Conservation (phyloP, 2,888 invertebrate species). For the Psylliodes chrysocephalus region DNA sequence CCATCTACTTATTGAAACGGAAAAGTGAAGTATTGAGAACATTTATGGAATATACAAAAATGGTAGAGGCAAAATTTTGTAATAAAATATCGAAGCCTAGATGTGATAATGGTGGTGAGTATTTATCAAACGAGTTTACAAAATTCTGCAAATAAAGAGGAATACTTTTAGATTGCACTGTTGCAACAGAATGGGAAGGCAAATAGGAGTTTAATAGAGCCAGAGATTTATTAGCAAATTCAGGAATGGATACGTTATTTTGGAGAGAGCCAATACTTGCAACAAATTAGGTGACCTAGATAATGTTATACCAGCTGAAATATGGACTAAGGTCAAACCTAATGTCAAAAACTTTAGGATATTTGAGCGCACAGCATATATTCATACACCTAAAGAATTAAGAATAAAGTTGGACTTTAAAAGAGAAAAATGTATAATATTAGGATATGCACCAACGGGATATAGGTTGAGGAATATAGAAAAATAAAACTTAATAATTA, state of each 20-base stretch:
- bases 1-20: constrained; percentile 21
- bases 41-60: constrained; percentile 14
- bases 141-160: constrained; percentile 10
- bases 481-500: constrained; percentile 28
- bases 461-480: constrained; percentile 37
- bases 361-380: not conserved
- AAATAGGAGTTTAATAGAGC: constrained; percentile 12
- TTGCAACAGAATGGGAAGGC: constrained; percentile 21
- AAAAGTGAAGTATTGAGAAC: constrained; percentile 19
- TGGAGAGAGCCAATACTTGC: constrained; percentile 10
- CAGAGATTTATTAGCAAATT: not conserved
- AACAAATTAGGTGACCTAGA: constrained; percentile 1
- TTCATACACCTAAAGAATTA: not conserved
- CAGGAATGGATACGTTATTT: not conserved
- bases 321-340: constrained; percentile 20
- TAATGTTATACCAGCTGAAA: constrained; percentile 11
- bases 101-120: constrained; percentile 17
- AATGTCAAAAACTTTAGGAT: constrained; percentile 11
- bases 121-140: constrained; percentile 3
- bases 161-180: constrained; percentile 22
- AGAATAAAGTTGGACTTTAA: constrained; percentile 26
- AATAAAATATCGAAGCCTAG: not conserved
- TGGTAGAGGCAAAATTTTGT: constrained; percentile 2
- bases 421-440: constrained; percentile 37
- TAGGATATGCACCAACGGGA: constrained; percentile 35